These are phyloP conservation scores for Lysiphlebus fabarum DNA, from an alignment of 1,140 invertebrate species.

Conservation along the genomic window DNA sequence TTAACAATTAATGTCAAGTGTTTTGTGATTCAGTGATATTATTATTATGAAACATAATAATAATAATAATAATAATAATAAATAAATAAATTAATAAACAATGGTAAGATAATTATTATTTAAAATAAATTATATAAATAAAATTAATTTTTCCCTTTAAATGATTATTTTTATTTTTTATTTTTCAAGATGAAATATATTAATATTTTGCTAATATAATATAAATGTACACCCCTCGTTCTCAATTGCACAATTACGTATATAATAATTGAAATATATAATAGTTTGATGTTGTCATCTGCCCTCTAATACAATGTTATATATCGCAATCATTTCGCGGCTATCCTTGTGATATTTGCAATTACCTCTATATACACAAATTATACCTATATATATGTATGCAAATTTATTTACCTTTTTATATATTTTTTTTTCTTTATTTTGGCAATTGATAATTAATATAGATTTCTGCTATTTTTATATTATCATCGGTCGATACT, in stretches of 20 bases:
- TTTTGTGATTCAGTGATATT: slow-evolving; percentile 1
- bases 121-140: too few relatives aligned
- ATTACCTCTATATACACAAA: neutral
- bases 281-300: neutral
- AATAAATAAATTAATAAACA: too few relatives aligned
- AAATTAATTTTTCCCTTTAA: too few relatives aligned
- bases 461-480: too few relatives aligned
- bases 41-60: too few relatives aligned
- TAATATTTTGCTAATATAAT: neutral
- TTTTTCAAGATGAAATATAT: neutral
- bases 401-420: too few relatives aligned
- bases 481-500: too few relatives aligned
- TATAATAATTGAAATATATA: neutral
- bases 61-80: too few relatives aligned
- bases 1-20: slow-evolving; percentile 15
- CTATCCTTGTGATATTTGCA: neutral
- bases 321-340: neutral
- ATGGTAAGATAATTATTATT: too few relatives aligned
- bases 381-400: too few relatives aligned
- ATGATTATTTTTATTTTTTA: neutral
- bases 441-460: too few relatives aligned
- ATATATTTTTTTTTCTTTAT: too few relatives aligned
- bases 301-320: neutral
- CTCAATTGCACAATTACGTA: slow-evolving; percentile 4
- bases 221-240: neutral